These are phyloP conservation scores for Drosophila chauvacae DNA, from an alignment of 1,140 invertebrate species.

Conservation along the genomic window DNA sequence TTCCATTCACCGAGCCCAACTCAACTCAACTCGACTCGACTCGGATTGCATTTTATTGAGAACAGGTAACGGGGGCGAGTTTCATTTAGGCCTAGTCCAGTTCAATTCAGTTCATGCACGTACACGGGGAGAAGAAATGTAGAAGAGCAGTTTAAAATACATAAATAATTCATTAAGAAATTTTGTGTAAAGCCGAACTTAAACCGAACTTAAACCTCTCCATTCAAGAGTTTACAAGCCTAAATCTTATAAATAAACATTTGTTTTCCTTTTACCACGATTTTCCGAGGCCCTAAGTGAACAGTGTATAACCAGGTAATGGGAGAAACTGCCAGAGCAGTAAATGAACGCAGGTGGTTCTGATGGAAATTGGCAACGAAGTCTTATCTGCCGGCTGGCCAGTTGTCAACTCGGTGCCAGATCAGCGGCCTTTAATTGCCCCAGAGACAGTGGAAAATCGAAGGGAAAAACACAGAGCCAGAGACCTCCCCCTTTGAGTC, in stretches of 20 bases:
- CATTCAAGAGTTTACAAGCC: not conserved
- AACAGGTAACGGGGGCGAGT: constrained; percentile 31
- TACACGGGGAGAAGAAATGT: not conserved
- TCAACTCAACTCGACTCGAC: constrained; percentile 9
- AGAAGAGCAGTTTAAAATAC: too few relatives aligned
- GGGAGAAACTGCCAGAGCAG: constrained; percentile 12
- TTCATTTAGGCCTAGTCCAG: constrained; percentile 34
- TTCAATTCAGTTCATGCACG: not conserved
- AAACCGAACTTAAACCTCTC: not conserved
- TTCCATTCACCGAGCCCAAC: constrained; percentile 35
- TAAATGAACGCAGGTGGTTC: constrained; percentile 31
- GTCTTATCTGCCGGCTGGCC: constrained; percentile 21
- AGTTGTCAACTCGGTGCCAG: constrained; percentile 21
- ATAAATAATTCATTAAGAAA: not conserved
- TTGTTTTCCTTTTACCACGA: too few relatives aligned
- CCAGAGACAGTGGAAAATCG: not conserved
- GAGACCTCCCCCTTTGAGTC: not conserved
- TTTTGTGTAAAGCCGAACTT: not conserved
- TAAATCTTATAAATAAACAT: too few relatives aligned
- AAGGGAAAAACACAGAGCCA: not conserved
- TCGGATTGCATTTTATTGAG: constrained; percentile 58
- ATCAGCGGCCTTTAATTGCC: constrained; percentile 29
- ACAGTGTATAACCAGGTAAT: constrained; percentile 20
- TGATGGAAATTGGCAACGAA: constrained; percentile 24
- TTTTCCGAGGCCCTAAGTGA: not conserved